These are phyloP conservation scores for Meloe dianella DNA, from an alignment of 2,888 invertebrate species.

Conservation along the genomic window DNA sequence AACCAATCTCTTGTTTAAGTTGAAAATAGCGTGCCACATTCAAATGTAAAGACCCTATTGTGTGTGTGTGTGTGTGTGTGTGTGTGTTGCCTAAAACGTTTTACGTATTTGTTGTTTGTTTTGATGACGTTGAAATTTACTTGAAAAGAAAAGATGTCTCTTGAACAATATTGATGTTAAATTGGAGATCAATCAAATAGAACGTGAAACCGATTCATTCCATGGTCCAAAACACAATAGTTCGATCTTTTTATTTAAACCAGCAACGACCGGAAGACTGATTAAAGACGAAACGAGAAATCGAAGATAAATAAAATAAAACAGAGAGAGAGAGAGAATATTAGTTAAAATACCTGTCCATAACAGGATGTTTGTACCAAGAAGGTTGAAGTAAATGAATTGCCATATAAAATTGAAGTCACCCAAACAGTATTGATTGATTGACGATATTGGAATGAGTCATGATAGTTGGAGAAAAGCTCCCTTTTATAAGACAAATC, in stretches of 20 bases:
- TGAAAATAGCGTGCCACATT: constrained; percentile 4
- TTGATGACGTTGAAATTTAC: neutral
- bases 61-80: too few species aligned
- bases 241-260: constrained; percentile 10
- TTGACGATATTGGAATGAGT: neutral
- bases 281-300: neutral
- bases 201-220: constrained; percentile 12
- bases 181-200: constrained; percentile 14
- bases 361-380: neutral
- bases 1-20: neutral
- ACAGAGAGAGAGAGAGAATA: neutral
- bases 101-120: neutral
- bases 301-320: neutral
- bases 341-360: neutral
- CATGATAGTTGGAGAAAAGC: neutral
- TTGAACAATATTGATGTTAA: constrained; percentile 2
- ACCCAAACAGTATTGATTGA: constrained; percentile 3
- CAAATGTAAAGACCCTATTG: neutral
- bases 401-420: neutral
- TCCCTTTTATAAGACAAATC: constrained; percentile 2
- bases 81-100: neutral
- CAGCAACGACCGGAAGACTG: constrained; percentile 13
- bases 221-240: constrained; percentile 11
- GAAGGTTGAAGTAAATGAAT: too few species aligned
- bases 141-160: constrained; percentile 6